Conservation (phyloP, 2,113 vertebrate species). For the Notechis scutatus region DNA sequence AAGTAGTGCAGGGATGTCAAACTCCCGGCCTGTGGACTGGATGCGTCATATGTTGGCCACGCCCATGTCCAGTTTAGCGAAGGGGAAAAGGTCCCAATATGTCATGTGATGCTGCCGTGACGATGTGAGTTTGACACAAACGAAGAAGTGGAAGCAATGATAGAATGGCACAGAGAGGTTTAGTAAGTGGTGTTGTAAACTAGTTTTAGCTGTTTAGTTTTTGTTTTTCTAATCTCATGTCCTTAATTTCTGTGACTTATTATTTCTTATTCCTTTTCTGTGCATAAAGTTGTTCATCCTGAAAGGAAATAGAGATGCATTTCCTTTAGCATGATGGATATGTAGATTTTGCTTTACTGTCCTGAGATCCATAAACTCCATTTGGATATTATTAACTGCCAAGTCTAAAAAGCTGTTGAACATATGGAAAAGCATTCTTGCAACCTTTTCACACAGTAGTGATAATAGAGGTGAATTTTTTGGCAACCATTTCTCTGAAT, state of each 20-base stretch:
- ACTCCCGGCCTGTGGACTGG: too few relatives aligned
- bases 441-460: neutral
- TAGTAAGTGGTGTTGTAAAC: neutral
- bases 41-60: too few relatives aligned
- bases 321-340: neutral
- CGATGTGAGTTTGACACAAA: too few relatives aligned
- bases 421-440: neutral
- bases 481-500: neutral
- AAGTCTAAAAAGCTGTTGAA: neutral
- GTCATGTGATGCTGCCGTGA: too few relatives aligned
- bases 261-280: neutral
- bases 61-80: too few relatives aligned
- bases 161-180: neutral
- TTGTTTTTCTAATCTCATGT: neutral
- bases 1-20: neutral
- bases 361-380: neutral
- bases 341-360: neutral
- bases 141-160: neutral
- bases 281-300: neutral
- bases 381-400: neutral
- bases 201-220: neutral
- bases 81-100: too few relatives aligned
- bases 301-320: neutral
- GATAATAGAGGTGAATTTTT: neutral
- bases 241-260: neutral